Conservation (phyloP, 2,888 invertebrate species). For the Oligia latruncula region DNA sequence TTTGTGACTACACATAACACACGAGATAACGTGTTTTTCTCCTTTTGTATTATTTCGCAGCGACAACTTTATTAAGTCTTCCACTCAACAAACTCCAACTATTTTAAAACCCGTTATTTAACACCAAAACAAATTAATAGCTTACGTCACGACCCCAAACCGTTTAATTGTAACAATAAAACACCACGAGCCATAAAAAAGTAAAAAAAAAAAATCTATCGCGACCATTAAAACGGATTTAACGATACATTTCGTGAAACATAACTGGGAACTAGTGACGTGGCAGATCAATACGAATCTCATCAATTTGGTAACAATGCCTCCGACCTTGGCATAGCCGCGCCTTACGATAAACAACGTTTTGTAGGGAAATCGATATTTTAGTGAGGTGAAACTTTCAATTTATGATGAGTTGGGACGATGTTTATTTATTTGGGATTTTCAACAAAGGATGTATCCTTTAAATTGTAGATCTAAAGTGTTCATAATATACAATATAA, state of each 20-base stretch:
- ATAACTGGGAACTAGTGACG: constrained; percentile 50
- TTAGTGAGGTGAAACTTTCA: constrained; percentile 34
- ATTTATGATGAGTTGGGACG: constrained; percentile 21
- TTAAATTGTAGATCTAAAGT: no score
- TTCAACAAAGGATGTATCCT: not conserved
- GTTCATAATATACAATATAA: not conserved
- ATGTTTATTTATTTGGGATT: not conserved
- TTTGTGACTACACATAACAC: not conserved
- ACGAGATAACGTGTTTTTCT: not conserved
- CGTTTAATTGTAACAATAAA: constrained; percentile 44
- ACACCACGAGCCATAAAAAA: constrained; percentile 39
- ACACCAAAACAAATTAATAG: constrained; percentile 14
- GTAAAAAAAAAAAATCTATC: constrained; percentile 30
- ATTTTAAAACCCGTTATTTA: not conserved
- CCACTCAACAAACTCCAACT: not conserved
- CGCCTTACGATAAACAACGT: constrained; percentile 55
- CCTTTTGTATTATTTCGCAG: not conserved
- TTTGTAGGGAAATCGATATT: constrained; percentile 52
- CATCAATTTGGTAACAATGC: constrained; percentile 61
- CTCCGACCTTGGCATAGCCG: constrained; percentile 64
- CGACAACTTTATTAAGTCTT: no score
- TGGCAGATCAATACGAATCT: constrained; percentile 54
- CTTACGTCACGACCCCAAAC: constrained; percentile 15
- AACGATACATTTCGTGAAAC: constrained; percentile 55
- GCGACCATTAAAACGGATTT: constrained; percentile 53